Evolutionary conservation across 1,140 invertebrate species (phyloP).

Genomic region (Calephelis virginiensis): DNA sequence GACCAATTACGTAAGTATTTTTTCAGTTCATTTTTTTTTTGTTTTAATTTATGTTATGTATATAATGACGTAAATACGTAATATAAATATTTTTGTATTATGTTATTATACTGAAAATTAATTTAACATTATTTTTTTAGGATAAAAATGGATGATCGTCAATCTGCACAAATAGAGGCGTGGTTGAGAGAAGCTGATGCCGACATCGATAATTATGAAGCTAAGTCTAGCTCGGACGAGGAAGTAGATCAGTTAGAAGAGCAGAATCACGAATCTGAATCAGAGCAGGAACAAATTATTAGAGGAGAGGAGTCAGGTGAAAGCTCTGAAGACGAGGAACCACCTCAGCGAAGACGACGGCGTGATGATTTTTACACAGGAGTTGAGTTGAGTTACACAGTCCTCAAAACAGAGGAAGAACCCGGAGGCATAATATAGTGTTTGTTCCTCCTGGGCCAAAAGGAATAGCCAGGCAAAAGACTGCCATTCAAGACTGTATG

Average conservation of each 20-base stretch:
- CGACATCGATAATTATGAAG: too few relatives aligned
- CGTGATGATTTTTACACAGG: background rate
- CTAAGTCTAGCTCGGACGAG: background rate
- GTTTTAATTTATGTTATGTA: too few relatives aligned
- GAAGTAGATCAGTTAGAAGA: background rate
- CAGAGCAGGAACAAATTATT: background rate
- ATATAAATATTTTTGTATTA: too few relatives aligned
- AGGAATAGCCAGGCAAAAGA: slow-evolving; percentile 5
- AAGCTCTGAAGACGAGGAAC: background rate
- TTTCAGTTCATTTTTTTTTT: too few relatives aligned
- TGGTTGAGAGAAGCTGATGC: too few relatives aligned
- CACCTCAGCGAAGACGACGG: too few relatives aligned
- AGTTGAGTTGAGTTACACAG: slow-evolving; percentile 6
- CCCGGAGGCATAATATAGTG: slow-evolving; percentile 12
- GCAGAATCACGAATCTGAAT: slow-evolving; percentile 10
- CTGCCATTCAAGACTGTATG: background rate
- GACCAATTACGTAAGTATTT: too few relatives aligned
- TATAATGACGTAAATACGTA: too few relatives aligned
- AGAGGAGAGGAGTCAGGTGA: background rate
- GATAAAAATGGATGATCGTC: too few relatives aligned
- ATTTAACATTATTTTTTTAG: too few relatives aligned
- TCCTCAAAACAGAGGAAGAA: slow-evolving; percentile 15
- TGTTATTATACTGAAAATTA: too few relatives aligned
- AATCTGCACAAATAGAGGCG: too few relatives aligned
- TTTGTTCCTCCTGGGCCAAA: slow-evolving; percentile 11